phyloP scores from a whole-genome alignment of 2,888 invertebrate species.

The Dryomyza anilis region DNA sequence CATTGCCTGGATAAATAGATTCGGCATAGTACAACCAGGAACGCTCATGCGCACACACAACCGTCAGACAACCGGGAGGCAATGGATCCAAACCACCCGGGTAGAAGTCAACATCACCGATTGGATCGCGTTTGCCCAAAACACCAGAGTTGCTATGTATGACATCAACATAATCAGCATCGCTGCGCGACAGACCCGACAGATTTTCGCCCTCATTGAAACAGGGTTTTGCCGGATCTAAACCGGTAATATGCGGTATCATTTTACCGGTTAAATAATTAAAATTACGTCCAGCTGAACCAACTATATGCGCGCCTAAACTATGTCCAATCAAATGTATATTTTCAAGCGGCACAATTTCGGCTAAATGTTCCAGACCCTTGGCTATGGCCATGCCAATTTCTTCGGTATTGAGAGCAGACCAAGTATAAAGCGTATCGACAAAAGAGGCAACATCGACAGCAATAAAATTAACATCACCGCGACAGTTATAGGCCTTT shows the following conservation, averaged over 20 bases:
- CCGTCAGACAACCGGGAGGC: constrained; percentile 49
- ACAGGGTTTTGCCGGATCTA: constrained; percentile 61
- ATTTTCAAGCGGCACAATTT: constrained; percentile 46
- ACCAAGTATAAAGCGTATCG: constrained; percentile 58
- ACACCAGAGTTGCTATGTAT: constrained; percentile 58
- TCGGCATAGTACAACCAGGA: constrained; percentile 56
- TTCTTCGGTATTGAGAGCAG: constrained; percentile 57
- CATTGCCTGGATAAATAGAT: constrained; percentile 57
- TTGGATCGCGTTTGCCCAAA: constrained; percentile 54
- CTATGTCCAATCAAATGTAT: constrained; percentile 61
- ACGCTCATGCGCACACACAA: constrained; percentile 53
- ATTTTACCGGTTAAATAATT: constrained; percentile 43
- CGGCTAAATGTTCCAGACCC: constrained; percentile 48
- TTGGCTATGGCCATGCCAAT: constrained; percentile 51
- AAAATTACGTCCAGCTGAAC: constrained; percentile 53
- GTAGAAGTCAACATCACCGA: constrained; percentile 60
- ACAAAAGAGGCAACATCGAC: constrained; percentile 54
- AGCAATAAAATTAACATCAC: constrained; percentile 57
- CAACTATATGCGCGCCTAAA: constrained; percentile 59
- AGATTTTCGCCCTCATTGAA: constrained; percentile 57
- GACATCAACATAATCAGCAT: constrained; percentile 57
- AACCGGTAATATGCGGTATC: constrained; percentile 55
- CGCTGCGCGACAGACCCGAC: constrained; percentile 55
- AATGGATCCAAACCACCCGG: constrained; percentile 53
- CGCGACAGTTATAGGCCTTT: constrained; percentile 55